Percentiles rank a stretch among this genome's conserved stretches.
These are phyloP conservation scores for Melanotaenia pygmaea DNA, from an alignment of 2,797 vertebrate genomes.

Conservation along the genomic window DNA sequence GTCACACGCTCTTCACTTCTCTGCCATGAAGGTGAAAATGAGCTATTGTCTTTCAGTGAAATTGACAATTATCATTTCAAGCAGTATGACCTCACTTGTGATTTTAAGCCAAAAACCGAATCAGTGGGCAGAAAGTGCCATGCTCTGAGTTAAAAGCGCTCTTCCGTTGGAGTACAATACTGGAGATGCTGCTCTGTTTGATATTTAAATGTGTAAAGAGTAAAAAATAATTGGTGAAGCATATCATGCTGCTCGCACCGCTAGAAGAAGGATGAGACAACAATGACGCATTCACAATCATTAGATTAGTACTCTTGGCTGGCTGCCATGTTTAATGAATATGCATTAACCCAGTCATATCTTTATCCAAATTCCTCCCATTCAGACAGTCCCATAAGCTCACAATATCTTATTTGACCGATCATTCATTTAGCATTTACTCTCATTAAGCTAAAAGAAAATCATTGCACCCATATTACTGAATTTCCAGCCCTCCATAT, in stretches of 20 bases:
- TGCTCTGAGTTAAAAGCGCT: slow-evolving; percentile 31
- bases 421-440: slow-evolving; percentile 48
- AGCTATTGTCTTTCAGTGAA: slow-evolving; percentile 12
- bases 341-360: slow-evolving; percentile 42
- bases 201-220: slow-evolving; percentile 25
- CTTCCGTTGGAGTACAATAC: slow-evolving; percentile 11
- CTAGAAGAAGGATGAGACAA: slow-evolving; percentile 34
- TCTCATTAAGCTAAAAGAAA: slow-evolving; percentile 29
- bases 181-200: slow-evolving; percentile 3
- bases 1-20: slow-evolving; percentile 11
- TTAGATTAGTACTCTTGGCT: slow-evolving; percentile 49
- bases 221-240: slow-evolving; percentile 24
- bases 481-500: background rate
- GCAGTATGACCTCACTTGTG: slow-evolving; percentile 3
- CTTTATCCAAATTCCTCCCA: slow-evolving; percentile 39
- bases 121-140: slow-evolving; percentile 17
- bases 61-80: slow-evolving; percentile 26
- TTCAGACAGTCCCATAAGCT: slow-evolving; percentile 30
- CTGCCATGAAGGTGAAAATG: slow-evolving; percentile 20
- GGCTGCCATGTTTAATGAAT: slow-evolving; percentile 55
- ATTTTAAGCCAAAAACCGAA: slow-evolving; percentile 26
- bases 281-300: slow-evolving; percentile 54
- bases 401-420: slow-evolving; percentile 26
- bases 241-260: slow-evolving; percentile 16
- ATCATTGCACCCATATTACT: background rate